Conservation (phyloP, 2,113 vertebrate genomes). For the Diglossa brunneiventris region DNA sequence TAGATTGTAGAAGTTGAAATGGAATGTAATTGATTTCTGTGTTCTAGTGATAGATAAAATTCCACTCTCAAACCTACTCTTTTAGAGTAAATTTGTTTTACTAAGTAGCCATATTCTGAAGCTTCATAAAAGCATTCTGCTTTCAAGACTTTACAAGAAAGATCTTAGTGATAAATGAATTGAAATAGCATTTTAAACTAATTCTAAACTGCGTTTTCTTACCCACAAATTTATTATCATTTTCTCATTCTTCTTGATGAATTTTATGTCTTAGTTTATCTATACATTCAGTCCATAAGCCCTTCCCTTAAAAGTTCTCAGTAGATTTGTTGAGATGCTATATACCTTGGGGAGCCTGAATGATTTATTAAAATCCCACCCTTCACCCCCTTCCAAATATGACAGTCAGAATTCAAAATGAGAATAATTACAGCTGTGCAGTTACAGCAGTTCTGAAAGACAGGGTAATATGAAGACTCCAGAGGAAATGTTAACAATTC, state of each 20-base stretch:
- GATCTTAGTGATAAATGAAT: neutral
- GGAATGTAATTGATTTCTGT: neutral
- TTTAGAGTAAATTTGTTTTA: neutral
- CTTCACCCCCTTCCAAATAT: conserved; percentile 52
- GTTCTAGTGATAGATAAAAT: neutral
- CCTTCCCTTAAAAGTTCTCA: conserved; percentile 38
- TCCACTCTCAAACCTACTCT: neutral
- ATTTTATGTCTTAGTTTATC: conserved; percentile 29
- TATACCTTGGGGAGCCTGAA: conserved; percentile 14
- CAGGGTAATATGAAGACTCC: conserved; percentile 63
- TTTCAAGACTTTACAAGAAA: neutral
- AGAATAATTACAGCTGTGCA: conserved; percentile 63
- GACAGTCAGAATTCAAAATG: conserved; percentile 59
- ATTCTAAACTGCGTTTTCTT: neutral
- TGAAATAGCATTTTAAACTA: neutral
- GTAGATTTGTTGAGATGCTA: neutral
- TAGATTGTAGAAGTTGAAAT: neutral
- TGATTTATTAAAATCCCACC: conserved; percentile 54
- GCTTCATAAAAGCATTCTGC: neutral
- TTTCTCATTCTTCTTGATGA: conserved; percentile 34
- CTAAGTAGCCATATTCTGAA: neutral
- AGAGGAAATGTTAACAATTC: conserved; percentile 68
- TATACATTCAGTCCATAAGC: conserved; percentile 16
- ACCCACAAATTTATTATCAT: neutral
- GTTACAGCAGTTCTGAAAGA: conserved; percentile 62